Base-by-base conservation (phyloP, 2,888 invertebrate genomes). In the Drosophila pullipes region DNA sequence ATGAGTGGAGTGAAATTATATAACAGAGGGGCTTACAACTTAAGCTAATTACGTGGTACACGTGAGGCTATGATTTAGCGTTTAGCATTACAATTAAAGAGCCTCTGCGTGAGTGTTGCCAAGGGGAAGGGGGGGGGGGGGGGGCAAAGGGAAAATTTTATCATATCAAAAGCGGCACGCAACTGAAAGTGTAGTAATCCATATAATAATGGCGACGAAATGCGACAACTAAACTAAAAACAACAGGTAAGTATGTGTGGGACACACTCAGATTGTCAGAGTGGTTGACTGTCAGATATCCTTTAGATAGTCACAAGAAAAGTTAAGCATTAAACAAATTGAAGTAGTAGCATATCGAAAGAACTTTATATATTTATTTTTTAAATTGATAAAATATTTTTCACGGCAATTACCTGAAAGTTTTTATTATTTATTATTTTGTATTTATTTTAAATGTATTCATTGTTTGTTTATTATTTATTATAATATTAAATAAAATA, bases 21-120 rank as follows among this genome's bases (percentile, higher is more conserved):
- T 81, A 87, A 85, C 76, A 83, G 76, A 60, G 61, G 61, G 66
- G 77, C 90, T 80, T 82, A 80, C 87, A 88, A 89, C 89, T 88
- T 90, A 83, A 87, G 87, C 89, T 88, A 88, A 88, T 88, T 88
- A 90, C 86, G 89, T 85, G 79, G 75, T 79, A 90, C 86, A 88
- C 89, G 83, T 88, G 81, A 85, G 74, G 81, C 73, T 78, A 80
- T 89, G 91, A 87, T 90, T 87, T 89, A 82, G 74, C 91, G 82
- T 89, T 90, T 90, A 88, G 82, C 82, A 76, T 71, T 81, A 78
- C 87, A 90, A 88, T 88, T 90, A 88, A 87, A 81, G 70, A 58
- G 66, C 57, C 85, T 66, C 49, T 65, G 62, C 41, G 44, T 65
- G 66, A 1, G 39, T n/a, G 39, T 22, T 9, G 33, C 11, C n/a